Base-by-base conservation (phyloP, 1,140 invertebrate species). In the Zaprionus ornatus region DNA sequence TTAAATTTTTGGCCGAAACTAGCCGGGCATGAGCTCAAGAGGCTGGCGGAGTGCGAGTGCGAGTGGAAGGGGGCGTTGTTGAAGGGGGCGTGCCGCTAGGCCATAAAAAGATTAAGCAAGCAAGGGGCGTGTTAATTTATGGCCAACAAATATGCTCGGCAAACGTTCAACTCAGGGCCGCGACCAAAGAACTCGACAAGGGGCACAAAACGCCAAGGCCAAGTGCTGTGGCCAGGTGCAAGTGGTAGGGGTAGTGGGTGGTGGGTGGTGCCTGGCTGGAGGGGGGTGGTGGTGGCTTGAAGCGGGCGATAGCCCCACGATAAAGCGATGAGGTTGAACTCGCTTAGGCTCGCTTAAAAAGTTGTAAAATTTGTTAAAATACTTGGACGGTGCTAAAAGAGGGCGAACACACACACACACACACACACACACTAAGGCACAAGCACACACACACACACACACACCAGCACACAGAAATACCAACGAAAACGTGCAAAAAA, bases 301-400 rank as follows among this genome's bases (percentile, higher is more conserved):
- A 35, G 71, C 35, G 32, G 15, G 50, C 6, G 57, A 35, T 9
- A 1, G 17, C 27, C 40, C 23, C 60, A 32, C 35, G 48, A 37
- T 64, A 48, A 29, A 29, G 60, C 23, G 37, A 29, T 45, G 60
- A 50, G 60, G 62, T 62, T 40, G 54, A 57, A 52, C 29, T 50
- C 63, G 80, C 56, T 70, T 74, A 70, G 79, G 66, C 65, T 60
- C 75, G 80, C 80, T 82, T 82, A 82, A 82, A 82, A 82, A 82
- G 80, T 82, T 82, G 80, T 82, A 82, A 82, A 82, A 82, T 82
- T 82, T 79, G 80, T 45, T 82, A 79, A 82, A 82, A 82, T 81
- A 82, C 80, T 82, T 79, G 75, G 79, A 75, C 70, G 69, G 40
- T 62, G 74, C 64, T 63, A 64, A 69, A 78, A 66, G 66, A 21